Percentiles rank a stretch among this genome's conserved stretches.
Conservation (phyloP, 2,888 invertebrate genomes). For the Pantelozetes paolii region DNA sequence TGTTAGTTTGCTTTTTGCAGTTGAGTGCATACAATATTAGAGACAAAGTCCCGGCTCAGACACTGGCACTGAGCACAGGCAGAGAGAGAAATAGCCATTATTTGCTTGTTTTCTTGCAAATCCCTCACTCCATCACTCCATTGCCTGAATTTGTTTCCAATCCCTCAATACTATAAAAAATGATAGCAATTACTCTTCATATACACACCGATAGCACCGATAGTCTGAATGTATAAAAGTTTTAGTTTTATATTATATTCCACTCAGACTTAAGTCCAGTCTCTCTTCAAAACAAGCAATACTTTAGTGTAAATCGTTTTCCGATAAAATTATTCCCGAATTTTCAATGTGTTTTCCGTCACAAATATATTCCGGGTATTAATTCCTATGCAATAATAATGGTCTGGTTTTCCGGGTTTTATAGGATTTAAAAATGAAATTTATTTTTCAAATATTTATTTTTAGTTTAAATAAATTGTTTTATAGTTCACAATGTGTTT, state of each 20-base stretch:
- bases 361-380: too few species aligned
- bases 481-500: too few species aligned
- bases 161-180: constrained; percentile 21
- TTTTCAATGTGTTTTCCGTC: too few species aligned
- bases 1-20: constrained; percentile 2
- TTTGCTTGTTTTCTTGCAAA: constrained; percentile 27
- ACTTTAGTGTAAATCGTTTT: not conserved
- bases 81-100: constrained; percentile 10
- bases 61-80: not conserved
- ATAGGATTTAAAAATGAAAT: not conserved
- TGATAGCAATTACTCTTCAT: constrained; percentile 21
- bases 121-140: constrained; percentile 19
- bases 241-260: not conserved
- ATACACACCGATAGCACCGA: not conserved
- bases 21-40: not conserved
- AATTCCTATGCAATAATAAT: too few species aligned
- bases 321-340: too few species aligned
- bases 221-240: too few species aligned
- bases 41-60: constrained; percentile 17
- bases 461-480: too few species aligned
- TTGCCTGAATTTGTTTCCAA: constrained; percentile 23
- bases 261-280: not conserved
- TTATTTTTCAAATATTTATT: too few species aligned
- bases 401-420: too few species aligned
- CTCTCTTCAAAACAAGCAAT: not conserved